These are phyloP conservation scores for Nebria brevicollis DNA, from an alignment of 2,888 invertebrate species.

Conservation along the genomic window DNA sequence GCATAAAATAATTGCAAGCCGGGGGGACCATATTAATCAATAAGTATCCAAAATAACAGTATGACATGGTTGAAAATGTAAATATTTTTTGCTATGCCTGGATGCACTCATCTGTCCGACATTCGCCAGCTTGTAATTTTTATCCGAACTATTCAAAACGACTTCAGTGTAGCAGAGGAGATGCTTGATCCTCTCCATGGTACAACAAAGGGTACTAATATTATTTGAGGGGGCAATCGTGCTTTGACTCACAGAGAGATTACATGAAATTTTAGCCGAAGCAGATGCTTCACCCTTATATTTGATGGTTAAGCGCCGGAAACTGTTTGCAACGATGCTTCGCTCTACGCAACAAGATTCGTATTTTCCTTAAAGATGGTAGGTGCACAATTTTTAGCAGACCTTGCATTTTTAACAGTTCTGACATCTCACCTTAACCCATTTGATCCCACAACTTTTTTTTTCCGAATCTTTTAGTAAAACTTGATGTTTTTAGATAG, in stretches of 20 bases:
- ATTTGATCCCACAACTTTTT: no score
- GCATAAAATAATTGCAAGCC: conserved; percentile 38
- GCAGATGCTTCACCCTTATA: conserved; percentile 34
- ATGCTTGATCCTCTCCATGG: conserved; percentile 49
- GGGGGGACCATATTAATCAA: conserved; percentile 44
- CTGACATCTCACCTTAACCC: conserved; percentile 48
- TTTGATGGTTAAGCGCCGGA: conserved; percentile 3
- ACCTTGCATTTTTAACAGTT: conserved; percentile 47
- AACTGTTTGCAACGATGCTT: conserved; percentile 44
- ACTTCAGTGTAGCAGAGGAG: conserved; percentile 48
- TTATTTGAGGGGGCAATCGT: conserved; percentile 45
- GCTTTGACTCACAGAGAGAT: conserved; percentile 36
- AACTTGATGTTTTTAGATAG: no score
- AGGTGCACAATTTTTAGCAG: conserved; percentile 48
- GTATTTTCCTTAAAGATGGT: conserved; percentile 47
- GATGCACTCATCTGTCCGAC: conserved; percentile 31
- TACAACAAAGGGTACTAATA: conserved; percentile 49
- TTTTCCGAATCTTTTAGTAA: no score
- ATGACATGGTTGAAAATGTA: no score
- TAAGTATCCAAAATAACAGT: conserved; percentile 21
- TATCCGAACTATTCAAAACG: conserved; percentile 41
- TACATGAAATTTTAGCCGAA: conserved; percentile 39
- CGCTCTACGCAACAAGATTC: conserved; percentile 45
- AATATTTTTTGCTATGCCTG: no score
- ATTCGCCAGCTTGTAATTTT: conserved; percentile 48